Conservation (phyloP, 2,888 invertebrate species). For the Orthosia incerta region DNA sequence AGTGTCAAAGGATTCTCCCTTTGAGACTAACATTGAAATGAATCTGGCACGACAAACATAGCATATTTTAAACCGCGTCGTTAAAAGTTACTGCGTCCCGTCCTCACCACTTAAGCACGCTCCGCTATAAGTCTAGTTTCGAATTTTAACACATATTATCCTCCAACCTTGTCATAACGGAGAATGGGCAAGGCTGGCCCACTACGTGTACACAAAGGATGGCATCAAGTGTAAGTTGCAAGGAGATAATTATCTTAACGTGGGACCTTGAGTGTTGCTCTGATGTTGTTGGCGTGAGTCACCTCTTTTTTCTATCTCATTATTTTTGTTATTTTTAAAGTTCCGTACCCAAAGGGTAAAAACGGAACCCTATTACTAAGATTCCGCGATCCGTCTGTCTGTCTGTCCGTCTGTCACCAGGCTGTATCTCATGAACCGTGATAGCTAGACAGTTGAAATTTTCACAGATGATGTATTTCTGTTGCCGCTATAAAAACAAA, state of each 20-base stretch:
- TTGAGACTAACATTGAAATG: constrained; percentile 56
- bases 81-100: constrained; percentile 68
- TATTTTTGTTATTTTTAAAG: no score
- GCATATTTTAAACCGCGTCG: constrained; percentile 64
- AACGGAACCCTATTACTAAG: no score
- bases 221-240: not conserved
- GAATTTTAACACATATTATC: constrained; percentile 60
- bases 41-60: constrained; percentile 52
- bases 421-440: no score
- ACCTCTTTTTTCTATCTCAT: not conserved
- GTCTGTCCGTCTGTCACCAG: no score
- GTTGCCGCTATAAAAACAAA: no score
- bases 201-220: constrained; percentile 17
- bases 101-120: constrained; percentile 69
- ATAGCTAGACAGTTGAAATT: no score
- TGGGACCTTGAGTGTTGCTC: not conserved
- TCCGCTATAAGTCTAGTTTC: constrained; percentile 64
- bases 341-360: no score
- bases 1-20: constrained; percentile 23
- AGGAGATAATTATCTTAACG: constrained; percentile 7
- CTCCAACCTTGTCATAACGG: constrained; percentile 22
- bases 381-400: no score
- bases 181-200: constrained; percentile 16
- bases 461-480: no score
- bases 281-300: not conserved